These are phyloP conservation scores for Premnoplex brunnescens DNA, from an alignment of 2,797 vertebrate species.

Conservation along the genomic window DNA sequence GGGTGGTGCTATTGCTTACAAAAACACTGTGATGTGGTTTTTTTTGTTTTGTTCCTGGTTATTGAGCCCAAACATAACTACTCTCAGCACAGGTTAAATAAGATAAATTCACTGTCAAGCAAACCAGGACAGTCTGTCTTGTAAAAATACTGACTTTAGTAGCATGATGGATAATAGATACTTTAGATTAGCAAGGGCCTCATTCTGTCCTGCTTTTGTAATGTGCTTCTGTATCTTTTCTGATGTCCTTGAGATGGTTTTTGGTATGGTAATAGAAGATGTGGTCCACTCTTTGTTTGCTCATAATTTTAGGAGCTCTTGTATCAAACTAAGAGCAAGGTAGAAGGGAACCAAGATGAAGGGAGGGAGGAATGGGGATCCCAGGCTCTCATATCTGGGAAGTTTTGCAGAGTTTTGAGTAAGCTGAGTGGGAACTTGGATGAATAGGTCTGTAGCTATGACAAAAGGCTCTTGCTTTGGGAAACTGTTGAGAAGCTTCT, in stretches of 20 bases:
- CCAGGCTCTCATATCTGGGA: background rate
- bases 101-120: background rate
- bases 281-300: background rate
- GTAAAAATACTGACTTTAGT: background rate
- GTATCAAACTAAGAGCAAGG: background rate
- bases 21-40: background rate
- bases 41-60: background rate
- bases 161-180: background rate
- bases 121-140: background rate
- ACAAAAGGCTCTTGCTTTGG: background rate
- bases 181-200: background rate
- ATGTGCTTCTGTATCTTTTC: background rate
- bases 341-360: background rate
- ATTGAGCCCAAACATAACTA: background rate
- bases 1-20: fast-evolving
- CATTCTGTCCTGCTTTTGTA: background rate
- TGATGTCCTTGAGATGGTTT: background rate
- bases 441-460: background rate
- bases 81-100: background rate
- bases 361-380: background rate
- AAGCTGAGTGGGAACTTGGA: background rate
- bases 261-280: background rate
- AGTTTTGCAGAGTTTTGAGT: background rate
- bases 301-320: background rate
- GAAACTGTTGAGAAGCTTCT: background rate